A percentile compares a stretch with the other conserved stretches of the same genome.
Conservation (phyloP, 2,113 vertebrate genomes). For the Hypanus sabinus region DNA sequence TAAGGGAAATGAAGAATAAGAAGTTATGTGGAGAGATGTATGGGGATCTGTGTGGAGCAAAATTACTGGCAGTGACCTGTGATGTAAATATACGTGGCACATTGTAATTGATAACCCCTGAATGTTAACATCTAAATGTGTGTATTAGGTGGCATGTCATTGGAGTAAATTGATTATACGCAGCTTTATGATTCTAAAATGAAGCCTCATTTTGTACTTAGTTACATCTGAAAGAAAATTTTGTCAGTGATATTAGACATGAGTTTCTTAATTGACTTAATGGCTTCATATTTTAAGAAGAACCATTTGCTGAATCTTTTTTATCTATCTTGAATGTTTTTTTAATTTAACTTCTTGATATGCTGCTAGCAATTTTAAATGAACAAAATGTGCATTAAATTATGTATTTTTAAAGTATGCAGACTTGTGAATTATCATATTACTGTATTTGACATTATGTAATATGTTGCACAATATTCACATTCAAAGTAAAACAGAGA, state of each 20-base stretch:
- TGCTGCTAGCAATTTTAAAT: background rate
- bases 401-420: background rate
- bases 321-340: background rate
- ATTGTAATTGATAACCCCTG: background rate
- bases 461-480: background rate
- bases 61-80: background rate
- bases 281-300: background rate
- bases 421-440: background rate
- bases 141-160: too few relatives aligned
- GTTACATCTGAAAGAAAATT: background rate
- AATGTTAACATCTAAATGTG: background rate
- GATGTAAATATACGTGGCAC: background rate
- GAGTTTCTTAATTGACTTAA: background rate
- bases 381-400: background rate
- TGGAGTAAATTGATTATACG: too few relatives aligned
- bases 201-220: background rate
- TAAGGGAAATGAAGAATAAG: background rate
- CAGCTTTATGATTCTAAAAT: too few relatives aligned
- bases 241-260: background rate
- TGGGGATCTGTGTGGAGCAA: too few relatives aligned
- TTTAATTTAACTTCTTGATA: background rate
- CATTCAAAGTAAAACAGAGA: background rate
- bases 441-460: background rate
- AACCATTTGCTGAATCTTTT: background rate
- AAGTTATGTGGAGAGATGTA: background rate